Percentiles rank a stretch among this genome's conserved stretches.
Conservation (phyloP, 2,113 vertebrate species). For the Osmerus mordax region DNA sequence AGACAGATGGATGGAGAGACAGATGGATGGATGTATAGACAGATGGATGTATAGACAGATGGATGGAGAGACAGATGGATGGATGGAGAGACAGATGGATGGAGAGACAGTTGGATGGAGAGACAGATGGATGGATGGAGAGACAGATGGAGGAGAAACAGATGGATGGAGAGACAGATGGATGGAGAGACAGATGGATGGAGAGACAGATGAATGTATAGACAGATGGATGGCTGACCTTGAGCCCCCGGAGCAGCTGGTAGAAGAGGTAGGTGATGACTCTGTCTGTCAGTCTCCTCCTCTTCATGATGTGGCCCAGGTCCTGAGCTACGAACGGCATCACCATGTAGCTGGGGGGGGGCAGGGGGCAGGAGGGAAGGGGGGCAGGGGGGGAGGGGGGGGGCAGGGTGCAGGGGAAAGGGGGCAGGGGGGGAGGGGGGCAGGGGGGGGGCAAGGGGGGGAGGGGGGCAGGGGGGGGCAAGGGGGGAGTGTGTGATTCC, state of each 20-base stretch:
- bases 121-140: neutral
- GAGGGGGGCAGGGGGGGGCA: neutral
- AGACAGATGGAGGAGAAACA: neutral
- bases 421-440: neutral
- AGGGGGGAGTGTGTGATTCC: neutral
- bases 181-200: no score
- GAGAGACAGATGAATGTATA: neutral
- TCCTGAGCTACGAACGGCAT: slow-evolving; percentile 79
- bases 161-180: neutral
- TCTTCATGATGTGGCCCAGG: slow-evolving; percentile 77
- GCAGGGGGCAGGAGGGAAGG: neutral
- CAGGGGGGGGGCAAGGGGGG: no score
- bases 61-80: no score
- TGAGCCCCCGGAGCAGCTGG: slow-evolving; percentile 76
- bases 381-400: neutral
- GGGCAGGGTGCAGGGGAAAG: no score
- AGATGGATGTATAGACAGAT: no score
- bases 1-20: no score
- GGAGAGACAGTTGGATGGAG: no score
- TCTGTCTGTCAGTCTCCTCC: slow-evolving; percentile 59
- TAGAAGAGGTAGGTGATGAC: slow-evolving; percentile 75
- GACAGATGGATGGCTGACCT: slow-evolving; percentile 48
- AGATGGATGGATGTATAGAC: no score
- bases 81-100: no score
- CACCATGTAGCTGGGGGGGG: slow-evolving; percentile 72